Evolutionary conservation across 2,797 vertebrate species (phyloP), one percentile per base, ranked within the genome.

Genomic region (Thaleichthys pacificus): DNA sequence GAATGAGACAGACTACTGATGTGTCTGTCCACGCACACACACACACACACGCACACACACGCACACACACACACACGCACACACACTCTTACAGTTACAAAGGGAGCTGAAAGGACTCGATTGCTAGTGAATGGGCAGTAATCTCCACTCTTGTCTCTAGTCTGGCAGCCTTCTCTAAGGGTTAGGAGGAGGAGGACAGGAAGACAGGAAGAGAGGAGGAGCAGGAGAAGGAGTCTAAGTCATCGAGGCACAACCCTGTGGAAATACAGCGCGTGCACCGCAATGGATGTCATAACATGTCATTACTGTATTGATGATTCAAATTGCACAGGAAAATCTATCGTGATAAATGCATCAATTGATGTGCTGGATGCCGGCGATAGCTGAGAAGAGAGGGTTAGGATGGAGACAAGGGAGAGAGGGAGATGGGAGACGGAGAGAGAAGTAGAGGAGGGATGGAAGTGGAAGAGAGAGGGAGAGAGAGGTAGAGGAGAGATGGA

Each of bases 131-230:
- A 90, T 84, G 78, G 80, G 84, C 86, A 87, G 79, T 90, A 88
- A 91, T 91, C 87, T 87, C 72, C 73, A 72, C 80, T 80, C 82
- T 85, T 88, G 84, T 66, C 78, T 87, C 87, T 91, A 89, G 90
- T 88, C 75, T 84, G 83, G 77, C 70, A 85, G 83, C 87, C 87
- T 86, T 89, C 24, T 26, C 2, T 26, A 87, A 24, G 24, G 32
- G n/a, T 3, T 17, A 26, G 51, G 47, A 24, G 22, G 60, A 38
- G 57, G 56, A 51, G 28, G 70, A 60, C 47, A 51, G 51, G 17
- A 65, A 77, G 49, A 47, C 28, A 14, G 56, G 28, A 32, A 32
- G 30, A 42, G 30, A 69, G 66, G 78, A 72, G 71, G 76, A 79
- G 79, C 68, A 78, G 6, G 15, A 4, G 63, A 68, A 61, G 79